A percentile compares a stretch with the other conserved stretches of the same genome.
These are phyloP conservation scores for Fulica atra DNA, from an alignment of 2,113 vertebrate genomes.

Conservation along the genomic window DNA sequence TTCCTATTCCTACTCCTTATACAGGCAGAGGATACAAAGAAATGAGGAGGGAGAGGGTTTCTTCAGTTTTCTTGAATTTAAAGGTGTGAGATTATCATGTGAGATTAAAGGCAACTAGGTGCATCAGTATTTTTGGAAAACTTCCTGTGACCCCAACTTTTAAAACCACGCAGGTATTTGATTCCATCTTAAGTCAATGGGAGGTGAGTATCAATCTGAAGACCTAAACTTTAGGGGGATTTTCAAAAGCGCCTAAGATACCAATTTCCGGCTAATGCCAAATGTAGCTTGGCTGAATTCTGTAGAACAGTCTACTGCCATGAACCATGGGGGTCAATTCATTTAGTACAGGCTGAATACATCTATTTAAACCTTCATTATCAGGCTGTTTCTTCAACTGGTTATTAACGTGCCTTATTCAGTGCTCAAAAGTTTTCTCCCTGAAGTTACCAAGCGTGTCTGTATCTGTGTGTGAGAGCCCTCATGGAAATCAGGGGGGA, in stretches of 20 bases:
- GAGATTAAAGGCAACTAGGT: neutral
- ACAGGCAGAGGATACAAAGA: neutral
- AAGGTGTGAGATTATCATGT: neutral
- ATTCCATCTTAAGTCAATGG: neutral
- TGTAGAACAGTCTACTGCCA: neutral
- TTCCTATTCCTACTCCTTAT: neutral
- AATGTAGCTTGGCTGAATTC: neutral
- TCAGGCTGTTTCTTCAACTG: neutral
- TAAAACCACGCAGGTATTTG: neutral
- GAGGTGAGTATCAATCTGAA: neutral
- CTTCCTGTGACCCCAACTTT: accelerated
- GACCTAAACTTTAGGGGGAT: neutral
- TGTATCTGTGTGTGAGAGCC: neutral
- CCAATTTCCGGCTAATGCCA: neutral
- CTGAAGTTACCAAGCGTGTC: accelerated
- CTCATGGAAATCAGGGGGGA: neutral
- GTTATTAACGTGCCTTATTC: neutral
- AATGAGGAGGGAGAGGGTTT: neutral
- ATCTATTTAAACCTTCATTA: neutral
- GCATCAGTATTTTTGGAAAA: neutral
- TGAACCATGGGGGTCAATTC: accelerated
- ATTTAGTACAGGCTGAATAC: neutral
- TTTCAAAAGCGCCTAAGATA: neutral
- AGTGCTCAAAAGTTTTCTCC: neutral
- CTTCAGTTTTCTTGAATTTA: neutral